These are phyloP conservation scores for Loripinus fragilis DNA, from an alignment of 2,888 invertebrate genomes.

Conservation along the genomic window DNA sequence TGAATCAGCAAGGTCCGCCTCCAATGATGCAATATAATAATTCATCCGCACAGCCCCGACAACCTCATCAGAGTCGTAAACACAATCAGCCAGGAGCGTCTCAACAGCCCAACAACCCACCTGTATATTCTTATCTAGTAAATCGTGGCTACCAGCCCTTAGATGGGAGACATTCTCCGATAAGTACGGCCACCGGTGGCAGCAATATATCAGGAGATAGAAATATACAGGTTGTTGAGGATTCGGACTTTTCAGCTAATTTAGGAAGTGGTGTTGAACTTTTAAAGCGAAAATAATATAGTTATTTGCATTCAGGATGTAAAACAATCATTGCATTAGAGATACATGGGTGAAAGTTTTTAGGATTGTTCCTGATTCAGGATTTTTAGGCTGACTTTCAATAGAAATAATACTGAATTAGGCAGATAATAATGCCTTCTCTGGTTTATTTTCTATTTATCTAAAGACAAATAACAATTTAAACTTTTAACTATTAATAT, in stretches of 20 bases:
- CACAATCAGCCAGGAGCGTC: constrained; percentile 6
- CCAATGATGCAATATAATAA: not conserved
- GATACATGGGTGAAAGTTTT: too few relatives aligned
- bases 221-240: constrained; percentile 49
- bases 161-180: constrained; percentile 62
- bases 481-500: too few relatives aligned
- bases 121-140: constrained; percentile 76
- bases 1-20: constrained; percentile 33
- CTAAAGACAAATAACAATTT: too few relatives aligned
- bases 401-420: too few relatives aligned
- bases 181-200: constrained; percentile 57
- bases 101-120: constrained; percentile 42
- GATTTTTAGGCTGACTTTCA: too few relatives aligned
- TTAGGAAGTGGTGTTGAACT: constrained; percentile 68
- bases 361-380: too few relatives aligned
- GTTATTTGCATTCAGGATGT: constrained; percentile 26
- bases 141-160: constrained; percentile 74
- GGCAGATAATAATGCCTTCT: too few relatives aligned
- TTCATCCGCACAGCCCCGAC: not conserved
- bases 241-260: constrained; percentile 60
- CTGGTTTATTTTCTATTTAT: too few relatives aligned
- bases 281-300: constrained; percentile 54
- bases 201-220: constrained; percentile 59
- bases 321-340: too few relatives aligned
- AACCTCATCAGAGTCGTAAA: constrained; percentile 25